Conservation (phyloP, 2,888 invertebrate genomes). For the Amiota mariae region DNA sequence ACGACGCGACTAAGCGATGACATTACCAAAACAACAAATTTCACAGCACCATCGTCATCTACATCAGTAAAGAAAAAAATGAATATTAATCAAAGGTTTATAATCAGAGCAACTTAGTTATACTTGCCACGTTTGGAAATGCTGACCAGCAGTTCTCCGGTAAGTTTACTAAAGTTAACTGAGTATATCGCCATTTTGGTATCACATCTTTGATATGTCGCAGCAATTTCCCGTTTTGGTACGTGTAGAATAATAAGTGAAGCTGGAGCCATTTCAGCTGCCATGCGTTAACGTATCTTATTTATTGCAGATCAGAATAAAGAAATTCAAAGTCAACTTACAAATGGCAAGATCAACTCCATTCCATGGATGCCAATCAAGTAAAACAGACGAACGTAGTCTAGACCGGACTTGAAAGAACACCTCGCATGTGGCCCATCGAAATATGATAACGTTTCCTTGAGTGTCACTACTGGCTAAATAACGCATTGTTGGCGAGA, state of each 20-base stretch:
- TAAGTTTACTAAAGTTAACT: conserved; percentile 72
- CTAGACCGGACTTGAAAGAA: conserved; percentile 55
- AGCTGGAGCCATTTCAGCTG: conserved; percentile 66
- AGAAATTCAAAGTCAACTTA: conserved; percentile 48
- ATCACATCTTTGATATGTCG: conserved; percentile 67
- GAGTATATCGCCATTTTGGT: conserved; percentile 63
- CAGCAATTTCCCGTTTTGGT: conserved; percentile 64
- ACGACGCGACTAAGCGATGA: conserved; percentile 70
- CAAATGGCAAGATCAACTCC: conserved; percentile 71
- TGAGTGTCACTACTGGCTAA: conserved; percentile 65
- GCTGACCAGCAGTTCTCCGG: conserved; percentile 73
- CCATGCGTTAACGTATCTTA: conserved; percentile 21
- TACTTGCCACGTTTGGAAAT: conserved; percentile 56
- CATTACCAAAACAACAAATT: conserved; percentile 68
- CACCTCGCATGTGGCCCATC: conserved; percentile 54
- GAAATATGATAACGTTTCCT: conserved; percentile 64
- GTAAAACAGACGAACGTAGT: conserved; percentile 52
- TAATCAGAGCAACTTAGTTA: not conserved
- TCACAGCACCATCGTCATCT: conserved; percentile 53
- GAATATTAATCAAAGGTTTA: not conserved
- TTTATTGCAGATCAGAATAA: not conserved
- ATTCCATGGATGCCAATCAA: conserved; percentile 75
- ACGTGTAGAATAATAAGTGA: conserved; percentile 68
- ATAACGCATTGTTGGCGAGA: conserved; percentile 66
- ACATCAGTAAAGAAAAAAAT: too few species aligned